Conservation (phyloP, 2,888 invertebrate species). For the Homarus gammarus region DNA sequence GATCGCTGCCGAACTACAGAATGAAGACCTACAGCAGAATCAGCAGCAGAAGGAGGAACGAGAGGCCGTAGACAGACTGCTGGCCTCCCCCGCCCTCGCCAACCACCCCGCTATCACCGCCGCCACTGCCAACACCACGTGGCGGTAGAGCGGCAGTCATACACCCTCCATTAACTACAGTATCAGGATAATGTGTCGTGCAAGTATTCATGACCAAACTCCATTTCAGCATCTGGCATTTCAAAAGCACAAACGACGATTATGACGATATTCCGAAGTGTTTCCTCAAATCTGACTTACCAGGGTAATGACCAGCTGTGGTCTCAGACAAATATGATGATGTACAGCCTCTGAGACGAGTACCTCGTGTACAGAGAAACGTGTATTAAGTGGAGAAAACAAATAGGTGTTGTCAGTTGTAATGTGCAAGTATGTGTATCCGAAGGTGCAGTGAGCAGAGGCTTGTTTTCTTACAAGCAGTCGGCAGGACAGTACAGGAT, state of each 20-base stretch:
- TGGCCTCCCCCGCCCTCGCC: conserved; percentile 73
- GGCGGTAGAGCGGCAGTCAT: conserved; percentile 57
- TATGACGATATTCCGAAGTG: neutral
- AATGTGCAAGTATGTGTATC: neutral
- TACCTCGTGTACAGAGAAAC: neutral
- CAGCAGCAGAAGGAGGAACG: conserved; percentile 66
- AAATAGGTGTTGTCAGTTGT: neutral
- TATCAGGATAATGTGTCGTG: neutral
- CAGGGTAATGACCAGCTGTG: neutral
- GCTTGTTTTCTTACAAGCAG: neutral
- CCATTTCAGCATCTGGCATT: neutral
- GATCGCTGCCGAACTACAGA: conserved; percentile 71
- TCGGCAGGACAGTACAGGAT: too few relatives aligned
- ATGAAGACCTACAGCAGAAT: conserved; percentile 60
- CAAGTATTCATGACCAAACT: neutral
- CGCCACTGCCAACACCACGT: conserved; percentile 64
- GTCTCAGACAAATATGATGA: neutral
- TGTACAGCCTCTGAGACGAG: neutral
- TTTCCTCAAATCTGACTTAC: neutral
- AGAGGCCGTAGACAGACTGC: conserved; percentile 63
- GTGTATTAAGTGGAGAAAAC: neutral
- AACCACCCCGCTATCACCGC: conserved; percentile 73
- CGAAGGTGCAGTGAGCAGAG: neutral
- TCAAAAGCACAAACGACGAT: neutral
- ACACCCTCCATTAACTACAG: neutral